A percentile compares a stretch with the other conserved stretches of the same genome.
Conservation (phyloP, 1,140 invertebrate genomes). For the Calephelis virginiensis region DNA sequence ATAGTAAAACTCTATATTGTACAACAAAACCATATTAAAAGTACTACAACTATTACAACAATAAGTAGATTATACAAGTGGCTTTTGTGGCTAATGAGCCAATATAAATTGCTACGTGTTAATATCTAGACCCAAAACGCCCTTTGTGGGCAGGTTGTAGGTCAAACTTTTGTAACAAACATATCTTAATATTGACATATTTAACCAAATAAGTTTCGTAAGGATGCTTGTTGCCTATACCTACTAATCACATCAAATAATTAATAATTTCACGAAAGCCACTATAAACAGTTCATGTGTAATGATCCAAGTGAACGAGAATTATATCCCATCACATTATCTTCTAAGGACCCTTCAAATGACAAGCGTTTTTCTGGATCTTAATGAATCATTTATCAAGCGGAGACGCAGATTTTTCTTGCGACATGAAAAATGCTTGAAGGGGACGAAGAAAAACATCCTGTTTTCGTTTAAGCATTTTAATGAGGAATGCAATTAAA, state of each 20-base stretch:
- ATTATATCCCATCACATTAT: conserved; percentile 17
- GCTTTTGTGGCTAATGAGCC: too few relatives aligned
- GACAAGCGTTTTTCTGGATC: conserved; percentile 14
- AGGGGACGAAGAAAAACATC: conserved; percentile 4
- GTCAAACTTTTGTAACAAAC: too few relatives aligned
- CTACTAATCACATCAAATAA: not conserved
- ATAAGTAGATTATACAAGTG: too few relatives aligned
- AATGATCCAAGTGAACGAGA: conserved; percentile 4
- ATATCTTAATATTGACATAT: too few relatives aligned
- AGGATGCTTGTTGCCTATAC: too few relatives aligned
- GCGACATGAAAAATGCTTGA: conserved; percentile 16
- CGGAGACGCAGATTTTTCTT: conserved; percentile 14
- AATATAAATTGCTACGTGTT: too few relatives aligned
- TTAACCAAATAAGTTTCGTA: too few relatives aligned
- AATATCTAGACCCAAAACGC: too few relatives aligned
- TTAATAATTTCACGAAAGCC: not conserved
- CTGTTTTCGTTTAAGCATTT: conserved; percentile 4
- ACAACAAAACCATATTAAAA: too few relatives aligned
- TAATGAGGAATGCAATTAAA: not conserved
- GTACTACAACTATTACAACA: too few relatives aligned
- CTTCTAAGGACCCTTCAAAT: conserved; percentile 7
- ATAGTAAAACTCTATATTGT: too few relatives aligned
- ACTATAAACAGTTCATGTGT: not conserved
- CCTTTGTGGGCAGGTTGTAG: too few relatives aligned
- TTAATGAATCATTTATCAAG: conserved; percentile 17